Evolutionary conservation across 1,140 invertebrate species (phyloP).

Genomic region (Lasioglossum albipes): DNA sequence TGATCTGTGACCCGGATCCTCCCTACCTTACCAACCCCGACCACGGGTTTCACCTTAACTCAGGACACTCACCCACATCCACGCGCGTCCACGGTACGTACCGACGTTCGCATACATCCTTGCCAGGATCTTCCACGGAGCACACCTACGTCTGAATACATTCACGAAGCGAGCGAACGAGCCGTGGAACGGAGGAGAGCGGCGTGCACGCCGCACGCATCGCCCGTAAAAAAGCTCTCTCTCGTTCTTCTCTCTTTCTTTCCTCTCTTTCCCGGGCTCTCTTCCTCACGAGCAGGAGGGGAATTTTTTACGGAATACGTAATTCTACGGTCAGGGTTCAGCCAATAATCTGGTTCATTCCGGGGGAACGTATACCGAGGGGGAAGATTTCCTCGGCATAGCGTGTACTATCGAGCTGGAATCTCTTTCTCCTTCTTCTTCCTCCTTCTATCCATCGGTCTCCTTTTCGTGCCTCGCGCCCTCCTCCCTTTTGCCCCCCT

Average conservation of each 20-base stretch:
- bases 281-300: conserved; percentile 44
- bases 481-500: neutral
- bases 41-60: conserved; percentile 63
- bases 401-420: conserved; percentile 55
- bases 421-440: conserved; percentile 34
- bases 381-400: conserved; percentile 31
- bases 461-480: conserved; percentile 15
- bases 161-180: neutral
- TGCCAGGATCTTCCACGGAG: conserved; percentile 28
- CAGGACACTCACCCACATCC: conserved; percentile 55
- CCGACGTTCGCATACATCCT: conserved; percentile 23
- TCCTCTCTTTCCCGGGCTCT: neutral
- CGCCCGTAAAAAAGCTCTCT: conserved; percentile 45
- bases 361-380: conserved; percentile 41
- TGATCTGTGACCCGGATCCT: conserved; percentile 81
- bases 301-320: conserved; percentile 72
- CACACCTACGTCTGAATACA: conserved; percentile 31
- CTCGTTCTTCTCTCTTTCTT: neutral
- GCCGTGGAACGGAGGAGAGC: neutral
- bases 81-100: conserved; percentile 19
- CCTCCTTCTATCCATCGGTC: conserved; percentile 12
- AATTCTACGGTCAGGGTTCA: conserved; percentile 74
- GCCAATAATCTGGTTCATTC: conserved; percentile 75
- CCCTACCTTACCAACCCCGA: conserved; percentile 74
- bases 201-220: conserved; percentile 45